phyloP scores from a whole-genome alignment of 1,140 invertebrate genomes.

The Bombyx mandarina region DNA sequence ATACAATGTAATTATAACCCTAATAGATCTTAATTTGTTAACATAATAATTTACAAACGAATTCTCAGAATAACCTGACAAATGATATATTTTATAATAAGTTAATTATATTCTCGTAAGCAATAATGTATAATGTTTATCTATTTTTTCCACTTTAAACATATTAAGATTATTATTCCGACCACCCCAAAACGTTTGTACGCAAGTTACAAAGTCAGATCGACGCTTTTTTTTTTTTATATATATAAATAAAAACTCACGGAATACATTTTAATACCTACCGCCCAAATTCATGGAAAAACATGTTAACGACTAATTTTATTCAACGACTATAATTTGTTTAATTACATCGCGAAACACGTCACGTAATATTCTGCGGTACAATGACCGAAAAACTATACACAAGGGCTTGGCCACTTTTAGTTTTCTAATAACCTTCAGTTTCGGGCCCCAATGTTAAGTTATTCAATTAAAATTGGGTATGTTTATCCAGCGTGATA shows the following conservation, averaged over 20 bases:
- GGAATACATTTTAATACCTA: not conserved
- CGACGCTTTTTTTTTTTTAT: too few species aligned
- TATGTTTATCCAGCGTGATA: too few species aligned
- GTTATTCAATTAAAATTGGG: not conserved
- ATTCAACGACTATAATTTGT: not conserved
- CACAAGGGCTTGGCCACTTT: slow-evolving; percentile 23
- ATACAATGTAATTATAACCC: too few species aligned
- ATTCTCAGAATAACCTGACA: not conserved
- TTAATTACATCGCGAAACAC: slow-evolving; percentile 23
- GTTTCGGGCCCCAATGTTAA: slow-evolving; percentile 2
- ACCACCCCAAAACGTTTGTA: too few species aligned
- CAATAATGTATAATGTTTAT: too few species aligned
- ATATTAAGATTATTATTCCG: too few species aligned
- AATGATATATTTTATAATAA: not conserved
- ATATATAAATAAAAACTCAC: not conserved
- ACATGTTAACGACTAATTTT: too few species aligned
- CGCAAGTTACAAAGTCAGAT: too few species aligned
- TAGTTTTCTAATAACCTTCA: slow-evolving; percentile 31
- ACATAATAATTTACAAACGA: too few species aligned
- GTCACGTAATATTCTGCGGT: slow-evolving; percentile 12
- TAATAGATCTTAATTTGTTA: too few species aligned
- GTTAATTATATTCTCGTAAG: not conserved
- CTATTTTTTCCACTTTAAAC: too few species aligned
- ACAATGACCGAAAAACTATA: slow-evolving; percentile 29
- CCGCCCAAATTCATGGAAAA: slow-evolving; percentile 1